phyloP scores from a whole-genome alignment of 92 coral and sea anemone species.

The Zoanthus sansibaricus region DNA sequence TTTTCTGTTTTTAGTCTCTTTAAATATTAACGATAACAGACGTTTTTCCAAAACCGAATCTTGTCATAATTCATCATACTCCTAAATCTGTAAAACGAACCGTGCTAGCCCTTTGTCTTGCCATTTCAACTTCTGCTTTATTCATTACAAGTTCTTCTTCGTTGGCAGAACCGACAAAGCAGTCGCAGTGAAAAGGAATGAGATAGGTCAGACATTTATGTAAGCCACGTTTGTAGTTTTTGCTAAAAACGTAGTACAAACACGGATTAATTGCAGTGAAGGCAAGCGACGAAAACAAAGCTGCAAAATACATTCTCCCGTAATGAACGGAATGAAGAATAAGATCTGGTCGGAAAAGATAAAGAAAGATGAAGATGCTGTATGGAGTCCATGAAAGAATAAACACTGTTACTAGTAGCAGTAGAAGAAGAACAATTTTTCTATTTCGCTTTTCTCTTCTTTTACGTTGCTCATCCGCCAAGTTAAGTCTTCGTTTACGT shows the following conservation, averaged over 20 bases:
- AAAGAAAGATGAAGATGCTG: slow-evolving; percentile 33
- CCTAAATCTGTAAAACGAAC: slow-evolving; percentile 34
- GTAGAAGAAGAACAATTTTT: slow-evolving; percentile 9
- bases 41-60: no score
- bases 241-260: slow-evolving; percentile 37
- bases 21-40: no score
- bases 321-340: slow-evolving; percentile 15
- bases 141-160: neutral
- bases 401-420: slow-evolving; percentile 2
- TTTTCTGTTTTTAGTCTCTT: no score
- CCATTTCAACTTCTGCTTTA: slow-evolving; percentile 4
- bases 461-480: slow-evolving; percentile 32
- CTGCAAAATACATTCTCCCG: neutral
- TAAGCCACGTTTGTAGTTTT: slow-evolving; percentile 29
- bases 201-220: neutral
- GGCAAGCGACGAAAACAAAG: slow-evolving; percentile 39
- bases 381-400: slow-evolving; percentile 37
- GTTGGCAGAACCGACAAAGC: neutral
- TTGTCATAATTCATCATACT: neutral
- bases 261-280: slow-evolving; percentile 32
- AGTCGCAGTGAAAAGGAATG: neutral
- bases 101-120: slow-evolving; percentile 19
- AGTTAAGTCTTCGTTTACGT: slow-evolving; percentile 14
- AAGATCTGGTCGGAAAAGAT: slow-evolving; percentile 14
- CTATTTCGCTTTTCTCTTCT: slow-evolving; percentile 40